These are phyloP conservation scores for Palythoa caribaeorum DNA, from an alignment of 92 coral and sea anemone genomes.

Conservation along the genomic window DNA sequence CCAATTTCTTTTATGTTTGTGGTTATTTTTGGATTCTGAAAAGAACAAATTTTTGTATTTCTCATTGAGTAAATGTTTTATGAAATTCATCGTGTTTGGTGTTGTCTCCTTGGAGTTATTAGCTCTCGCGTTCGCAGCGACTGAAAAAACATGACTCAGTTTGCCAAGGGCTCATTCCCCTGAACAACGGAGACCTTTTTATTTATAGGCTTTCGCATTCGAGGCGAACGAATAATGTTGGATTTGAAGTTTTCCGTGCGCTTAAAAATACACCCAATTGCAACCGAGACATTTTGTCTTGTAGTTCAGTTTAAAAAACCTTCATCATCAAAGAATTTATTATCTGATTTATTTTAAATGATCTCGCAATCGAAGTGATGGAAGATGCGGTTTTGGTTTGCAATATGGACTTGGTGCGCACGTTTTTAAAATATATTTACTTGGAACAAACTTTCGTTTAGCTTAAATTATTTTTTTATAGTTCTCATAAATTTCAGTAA, in stretches of 20 bases:
- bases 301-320: background rate
- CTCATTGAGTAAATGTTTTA: conserved; percentile 7
- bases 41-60: conserved; percentile 4
- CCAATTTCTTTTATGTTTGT: conserved; percentile 3
- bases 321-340: background rate
- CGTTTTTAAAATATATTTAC: conserved; percentile 1
- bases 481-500: background rate
- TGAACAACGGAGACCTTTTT: conserved; percentile 2
- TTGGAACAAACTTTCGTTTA: conserved; percentile 10
- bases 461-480: background rate
- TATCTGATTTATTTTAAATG: background rate
- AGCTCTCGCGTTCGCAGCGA: conserved; percentile 5
- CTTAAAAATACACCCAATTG: background rate
- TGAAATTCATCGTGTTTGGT: conserved; percentile 12
- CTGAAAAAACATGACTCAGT: conserved; percentile 1
- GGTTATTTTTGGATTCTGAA: conserved; percentile 1
- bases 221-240: conserved; percentile 3
- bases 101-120: conserved; percentile 5
- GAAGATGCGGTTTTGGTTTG: conserved; percentile 12
- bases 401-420: conserved; percentile 3
- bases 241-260: background rate
- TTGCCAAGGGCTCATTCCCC: background rate
- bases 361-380: conserved; percentile 9
- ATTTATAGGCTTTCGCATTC: background rate
- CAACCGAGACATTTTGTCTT: background rate